phyloP scores from a whole-genome alignment of 2,888 invertebrate genomes.

The Halictus ligatus region DNA sequence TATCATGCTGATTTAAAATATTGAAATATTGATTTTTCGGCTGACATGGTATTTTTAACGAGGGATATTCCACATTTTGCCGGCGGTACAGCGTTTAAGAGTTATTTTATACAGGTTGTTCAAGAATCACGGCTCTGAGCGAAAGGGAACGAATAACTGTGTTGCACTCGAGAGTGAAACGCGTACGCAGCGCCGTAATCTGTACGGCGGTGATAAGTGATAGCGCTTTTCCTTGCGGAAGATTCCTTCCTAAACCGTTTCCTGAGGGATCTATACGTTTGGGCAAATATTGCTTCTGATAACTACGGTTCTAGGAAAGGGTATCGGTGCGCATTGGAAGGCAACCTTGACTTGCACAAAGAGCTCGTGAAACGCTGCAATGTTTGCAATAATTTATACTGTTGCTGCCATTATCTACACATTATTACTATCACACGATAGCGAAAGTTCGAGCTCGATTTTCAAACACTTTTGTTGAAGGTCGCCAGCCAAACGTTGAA shows the following conservation, averaged over 20 bases:
- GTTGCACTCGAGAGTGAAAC: constrained; percentile 14
- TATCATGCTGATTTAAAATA: too few relatives aligned
- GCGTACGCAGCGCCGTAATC: constrained; percentile 41
- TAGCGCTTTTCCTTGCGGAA: constrained; percentile 27
- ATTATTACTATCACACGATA: too few relatives aligned
- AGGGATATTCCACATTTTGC: too few relatives aligned
- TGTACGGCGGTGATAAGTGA: constrained; percentile 49
- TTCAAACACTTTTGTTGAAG: too few relatives aligned
- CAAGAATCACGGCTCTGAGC: neutral
- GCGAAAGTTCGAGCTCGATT: too few relatives aligned
- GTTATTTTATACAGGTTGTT: neutral
- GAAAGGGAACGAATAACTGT: neutral
- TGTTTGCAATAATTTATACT: neutral
- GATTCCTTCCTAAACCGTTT: constrained; percentile 44
- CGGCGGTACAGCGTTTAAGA: neutral
- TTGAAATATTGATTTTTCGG: neutral
- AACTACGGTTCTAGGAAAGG: constrained; percentile 28
- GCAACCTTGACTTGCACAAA: neutral
- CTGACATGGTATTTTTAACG: neutral
- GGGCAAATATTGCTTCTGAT: constrained; percentile 45
- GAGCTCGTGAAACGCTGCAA: neutral
- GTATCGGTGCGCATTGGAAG: constrained; percentile 8
- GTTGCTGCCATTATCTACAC: too few relatives aligned
- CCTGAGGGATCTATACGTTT: constrained; percentile 47
- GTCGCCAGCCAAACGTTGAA: too few relatives aligned